A percentile compares a stretch with the other conserved stretches of the same genome.
phyloP scores from a whole-genome alignment of 2,113 vertebrate genomes.

The Conger conger region DNA sequence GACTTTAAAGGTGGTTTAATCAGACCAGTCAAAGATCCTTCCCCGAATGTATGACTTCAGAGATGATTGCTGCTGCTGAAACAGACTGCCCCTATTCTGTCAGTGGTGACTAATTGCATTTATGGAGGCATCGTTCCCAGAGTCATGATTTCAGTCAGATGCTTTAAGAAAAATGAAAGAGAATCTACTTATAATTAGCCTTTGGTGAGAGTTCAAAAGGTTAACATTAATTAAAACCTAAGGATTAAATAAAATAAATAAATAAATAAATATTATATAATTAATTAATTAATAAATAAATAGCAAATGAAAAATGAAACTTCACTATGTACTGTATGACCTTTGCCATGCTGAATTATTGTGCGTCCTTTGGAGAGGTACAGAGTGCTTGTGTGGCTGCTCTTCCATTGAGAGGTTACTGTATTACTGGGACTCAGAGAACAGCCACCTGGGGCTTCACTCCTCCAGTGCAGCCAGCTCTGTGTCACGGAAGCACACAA shows the following conservation, averaged over 20 bases:
- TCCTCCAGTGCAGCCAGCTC: constrained; percentile 51
- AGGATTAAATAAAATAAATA: not conserved
- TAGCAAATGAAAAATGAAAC: not conserved
- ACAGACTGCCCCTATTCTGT: constrained; percentile 32
- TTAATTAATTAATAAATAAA: not conserved
- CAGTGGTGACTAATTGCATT: constrained; percentile 21
- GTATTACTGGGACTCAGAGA: constrained; percentile 64
- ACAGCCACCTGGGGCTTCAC: constrained; percentile 47
- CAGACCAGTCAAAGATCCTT: not conserved
- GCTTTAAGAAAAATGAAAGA: not conserved
- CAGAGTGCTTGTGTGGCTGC: constrained; percentile 50
- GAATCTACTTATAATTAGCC: not conserved
- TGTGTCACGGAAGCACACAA: constrained; percentile 51
- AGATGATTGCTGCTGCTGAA: constrained; percentile 1
- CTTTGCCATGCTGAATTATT: constrained; percentile 34
- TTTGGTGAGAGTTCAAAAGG: not conserved
- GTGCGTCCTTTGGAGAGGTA: constrained; percentile 47
- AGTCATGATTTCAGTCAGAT: not conserved
- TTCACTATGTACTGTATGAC: constrained; percentile 17
- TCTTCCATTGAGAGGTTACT: constrained; percentile 61
- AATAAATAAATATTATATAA: not conserved
- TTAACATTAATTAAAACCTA: not conserved
- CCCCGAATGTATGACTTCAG: constrained; percentile 5
- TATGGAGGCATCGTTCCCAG: constrained; percentile 12
- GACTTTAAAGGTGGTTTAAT: constrained; percentile 9